Evolutionary conservation across 2,888 invertebrate genomes (phyloP).

Genomic region (Nephrotoma flavescens): DNA sequence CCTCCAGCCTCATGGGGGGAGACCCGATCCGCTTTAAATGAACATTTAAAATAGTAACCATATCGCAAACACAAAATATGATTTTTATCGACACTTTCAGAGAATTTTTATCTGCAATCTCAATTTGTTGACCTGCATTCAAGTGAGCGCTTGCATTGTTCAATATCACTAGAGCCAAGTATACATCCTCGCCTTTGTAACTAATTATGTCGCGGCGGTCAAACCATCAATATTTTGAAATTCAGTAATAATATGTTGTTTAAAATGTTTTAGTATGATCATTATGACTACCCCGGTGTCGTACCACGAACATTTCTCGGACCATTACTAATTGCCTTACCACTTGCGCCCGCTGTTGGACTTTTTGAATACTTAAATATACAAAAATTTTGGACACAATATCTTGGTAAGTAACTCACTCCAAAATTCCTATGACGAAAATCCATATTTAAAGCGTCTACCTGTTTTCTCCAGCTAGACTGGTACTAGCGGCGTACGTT

Average conservation of each 20-base stretch:
- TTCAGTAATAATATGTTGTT: neutral
- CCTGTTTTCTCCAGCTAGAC: slow-evolving; percentile 52
- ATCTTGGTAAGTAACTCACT: slow-evolving; percentile 51
- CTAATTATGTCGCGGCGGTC: no score
- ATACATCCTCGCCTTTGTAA: no score
- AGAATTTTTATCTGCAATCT: no score
- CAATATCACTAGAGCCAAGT: no score
- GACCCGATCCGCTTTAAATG: no score
- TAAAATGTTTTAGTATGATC: slow-evolving; percentile 68
- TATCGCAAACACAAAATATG: no score
- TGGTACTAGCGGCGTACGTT: slow-evolving; percentile 61
- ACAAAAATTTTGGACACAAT: slow-evolving; percentile 79
- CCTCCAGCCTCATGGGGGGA: no score
- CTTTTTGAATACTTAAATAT: slow-evolving; percentile 50
- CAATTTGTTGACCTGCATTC: no score
- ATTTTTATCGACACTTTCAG: no score
- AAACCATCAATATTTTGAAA: no score
- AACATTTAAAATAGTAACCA: no score
- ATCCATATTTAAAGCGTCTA: neutral
- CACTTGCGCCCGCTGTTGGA: slow-evolving; percentile 63
- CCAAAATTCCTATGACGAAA: slow-evolving; percentile 5
- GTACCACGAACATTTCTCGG: slow-evolving; percentile 95
- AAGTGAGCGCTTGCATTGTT: no score
- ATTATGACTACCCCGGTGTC: slow-evolving; percentile 92
- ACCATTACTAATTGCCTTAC: slow-evolving; percentile 61